Percentiles rank a stretch among this genome's conserved stretches.
These are phyloP conservation scores for Cenopis cana DNA, from an alignment of 2,888 invertebrate species.

Conservation along the genomic window DNA sequence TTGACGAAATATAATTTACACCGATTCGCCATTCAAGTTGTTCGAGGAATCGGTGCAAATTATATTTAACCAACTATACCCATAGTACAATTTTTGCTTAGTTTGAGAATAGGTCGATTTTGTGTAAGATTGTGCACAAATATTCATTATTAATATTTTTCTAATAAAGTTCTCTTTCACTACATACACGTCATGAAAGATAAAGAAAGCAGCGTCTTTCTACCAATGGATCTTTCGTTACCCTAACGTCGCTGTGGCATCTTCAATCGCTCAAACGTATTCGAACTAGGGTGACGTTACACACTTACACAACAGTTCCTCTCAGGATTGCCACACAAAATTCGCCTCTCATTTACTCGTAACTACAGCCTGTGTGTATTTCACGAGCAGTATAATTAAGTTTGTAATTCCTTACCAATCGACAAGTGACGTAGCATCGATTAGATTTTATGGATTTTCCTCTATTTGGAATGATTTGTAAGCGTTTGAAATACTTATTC, in stretches of 20 bases:
- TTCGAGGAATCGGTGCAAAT: too few species aligned
- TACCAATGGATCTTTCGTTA: not conserved
- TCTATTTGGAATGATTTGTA: not conserved
- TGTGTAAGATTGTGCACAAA: too few species aligned
- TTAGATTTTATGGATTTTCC: conserved; percentile 4
- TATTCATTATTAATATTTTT: too few species aligned
- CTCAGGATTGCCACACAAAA: not conserved
- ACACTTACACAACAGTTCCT: conserved; percentile 5
- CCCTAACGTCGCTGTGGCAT: not conserved
- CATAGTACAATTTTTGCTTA: too few species aligned
- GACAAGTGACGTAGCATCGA: not conserved
- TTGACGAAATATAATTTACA: too few species aligned
- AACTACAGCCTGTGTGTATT: not conserved
- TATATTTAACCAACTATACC: too few species aligned
- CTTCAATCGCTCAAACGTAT: conserved; percentile 28
- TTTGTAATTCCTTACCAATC: conserved; percentile 30
- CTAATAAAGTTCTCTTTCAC: too few species aligned
- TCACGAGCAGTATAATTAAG: not conserved
- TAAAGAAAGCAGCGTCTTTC: not conserved
- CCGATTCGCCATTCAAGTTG: too few species aligned
- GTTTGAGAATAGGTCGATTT: too few species aligned
- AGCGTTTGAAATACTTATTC: not conserved
- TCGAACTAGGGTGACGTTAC: conserved; percentile 25
- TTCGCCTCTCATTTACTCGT: not conserved
- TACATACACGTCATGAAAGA: not conserved